Evolutionary conservation across 1,140 invertebrate species (phyloP).

Genomic region (Orchestia grillus): DNA sequence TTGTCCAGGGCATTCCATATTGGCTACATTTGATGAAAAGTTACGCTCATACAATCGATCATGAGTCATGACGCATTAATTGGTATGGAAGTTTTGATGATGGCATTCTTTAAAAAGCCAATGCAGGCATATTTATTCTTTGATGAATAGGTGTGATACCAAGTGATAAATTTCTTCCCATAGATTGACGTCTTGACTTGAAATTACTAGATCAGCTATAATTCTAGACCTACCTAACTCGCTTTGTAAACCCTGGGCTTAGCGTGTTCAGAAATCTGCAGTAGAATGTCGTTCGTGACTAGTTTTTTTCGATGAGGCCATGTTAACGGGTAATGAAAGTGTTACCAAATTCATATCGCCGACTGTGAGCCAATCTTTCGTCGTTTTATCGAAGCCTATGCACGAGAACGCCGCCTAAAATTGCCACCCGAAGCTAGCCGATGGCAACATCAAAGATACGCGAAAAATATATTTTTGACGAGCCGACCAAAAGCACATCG

Average conservation of each 20-base stretch:
- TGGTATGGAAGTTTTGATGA: too few relatives aligned
- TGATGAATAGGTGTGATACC: too few relatives aligned
- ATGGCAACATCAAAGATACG: background rate
- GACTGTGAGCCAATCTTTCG: background rate
- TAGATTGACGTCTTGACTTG: background rate
- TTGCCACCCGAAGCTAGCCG: background rate
- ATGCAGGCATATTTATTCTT: too few relatives aligned
- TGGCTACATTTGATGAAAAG: too few relatives aligned
- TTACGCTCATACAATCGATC: too few relatives aligned
- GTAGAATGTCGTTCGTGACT: background rate
- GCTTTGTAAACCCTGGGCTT: background rate
- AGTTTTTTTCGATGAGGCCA: background rate
- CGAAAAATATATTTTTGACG: background rate
- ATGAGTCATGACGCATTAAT: too few relatives aligned
- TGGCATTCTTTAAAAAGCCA: too few relatives aligned
- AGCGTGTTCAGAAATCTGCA: background rate
- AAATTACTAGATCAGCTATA: background rate
- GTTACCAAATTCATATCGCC: background rate
- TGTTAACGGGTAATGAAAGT: background rate
- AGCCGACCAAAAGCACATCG: background rate
- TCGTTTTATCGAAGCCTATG: background rate
- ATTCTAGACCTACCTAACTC: background rate
- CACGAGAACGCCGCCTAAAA: background rate
- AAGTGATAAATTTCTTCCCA: background rate
- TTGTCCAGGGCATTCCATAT: too few relatives aligned